Evolutionary conservation across 2,113 vertebrate genomes (phyloP), one percentile per base, ranked within the genome.

Genomic region (Gymnocephalus cernua): DNA sequence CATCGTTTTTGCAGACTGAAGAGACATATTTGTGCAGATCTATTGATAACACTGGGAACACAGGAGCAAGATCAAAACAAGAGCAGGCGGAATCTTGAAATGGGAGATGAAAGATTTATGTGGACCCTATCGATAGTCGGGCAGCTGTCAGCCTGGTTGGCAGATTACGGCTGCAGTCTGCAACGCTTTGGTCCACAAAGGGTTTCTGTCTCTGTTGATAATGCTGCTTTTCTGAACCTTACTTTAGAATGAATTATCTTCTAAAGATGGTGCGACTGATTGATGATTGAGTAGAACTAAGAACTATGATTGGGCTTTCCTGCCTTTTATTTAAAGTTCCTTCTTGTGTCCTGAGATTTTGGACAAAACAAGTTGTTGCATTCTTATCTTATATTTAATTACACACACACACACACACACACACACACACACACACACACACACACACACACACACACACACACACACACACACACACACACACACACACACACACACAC

Each of bases 91-190:
- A 88, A 74, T 82, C 59, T 80, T 85, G 38, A 87, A 90, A 63
- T n/a, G 10, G 19, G 45, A 74, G 70, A 89, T 91, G 51, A 91
- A 91, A 91, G 74, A 90, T 87, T 83, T 35, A 88, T 87, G 75
- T 71, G 73, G 64, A 82, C 58, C 48, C 61, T 71, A 80, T 92
- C 82, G 48, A 92, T 89, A 89, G 59, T 53, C 64, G 54, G 82
- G 72, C 68, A 70, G 75, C 41, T 29, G 54, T 83, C 82, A 70
- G 80, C 66, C 23, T 21, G 61, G 35, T 38, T 81, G 65, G 51
- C 53, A 75, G 82, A 88, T 79, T 70, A 82, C 56, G 68, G 53
- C 83, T 72, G 64, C 44, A 51, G 83, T 64, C 72, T 77, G 59
- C 44, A 83, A 66, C n/a, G 53, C 82, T 78, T 85, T 76, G 67